phyloP scores from a whole-genome alignment of 2,888 invertebrate species.

The Lithophane ornitopus region DNA sequence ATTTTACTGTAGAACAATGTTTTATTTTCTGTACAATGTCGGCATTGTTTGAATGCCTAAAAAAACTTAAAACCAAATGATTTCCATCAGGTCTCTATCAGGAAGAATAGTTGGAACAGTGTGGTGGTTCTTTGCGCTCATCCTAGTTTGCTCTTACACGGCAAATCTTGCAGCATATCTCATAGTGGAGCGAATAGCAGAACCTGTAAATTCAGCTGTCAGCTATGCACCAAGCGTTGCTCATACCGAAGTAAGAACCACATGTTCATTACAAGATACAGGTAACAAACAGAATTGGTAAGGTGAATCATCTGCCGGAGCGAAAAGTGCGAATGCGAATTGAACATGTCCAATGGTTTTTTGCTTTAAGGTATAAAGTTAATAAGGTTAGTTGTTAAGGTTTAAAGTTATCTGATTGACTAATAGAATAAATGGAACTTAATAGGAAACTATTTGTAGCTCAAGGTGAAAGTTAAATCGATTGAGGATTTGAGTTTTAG shows the following conservation, averaged over 20 bases:
- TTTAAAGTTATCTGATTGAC: neutral
- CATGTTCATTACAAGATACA: slow-evolving; percentile 76
- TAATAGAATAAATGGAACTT: neutral
- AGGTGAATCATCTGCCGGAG: slow-evolving; percentile 72
- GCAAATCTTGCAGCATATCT: slow-evolving; percentile 99
- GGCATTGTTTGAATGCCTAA: neutral
- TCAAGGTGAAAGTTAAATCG: too few species aligned
- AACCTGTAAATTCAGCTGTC: slow-evolving; percentile 92
- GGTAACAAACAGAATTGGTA: slow-evolving; percentile 78
- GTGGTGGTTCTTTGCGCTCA: slow-evolving; percentile 99
- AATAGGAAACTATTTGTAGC: neutral
- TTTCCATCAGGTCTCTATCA: slow-evolving; percentile 92
- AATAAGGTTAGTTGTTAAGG: too few species aligned
- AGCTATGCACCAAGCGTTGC: slow-evolving; percentile 97
- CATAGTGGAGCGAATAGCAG: slow-evolving; percentile 98
- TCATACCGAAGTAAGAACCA: slow-evolving; percentile 95
- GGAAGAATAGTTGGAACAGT: slow-evolving; percentile 99
- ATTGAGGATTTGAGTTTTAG: neutral
- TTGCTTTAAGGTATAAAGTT: neutral
- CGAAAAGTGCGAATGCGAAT: slow-evolving; percentile 69
- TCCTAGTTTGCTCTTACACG: slow-evolving; percentile 99
- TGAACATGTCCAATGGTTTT: slow-evolving; percentile 49
- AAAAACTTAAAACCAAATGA: neutral
- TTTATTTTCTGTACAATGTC: neutral
- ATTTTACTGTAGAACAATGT: neutral